Percentiles rank a stretch among this genome's conserved stretches.
These are phyloP conservation scores for Acrocephalus kingi DNA, from an alignment of 2,113 vertebrate species.

Conservation along the genomic window DNA sequence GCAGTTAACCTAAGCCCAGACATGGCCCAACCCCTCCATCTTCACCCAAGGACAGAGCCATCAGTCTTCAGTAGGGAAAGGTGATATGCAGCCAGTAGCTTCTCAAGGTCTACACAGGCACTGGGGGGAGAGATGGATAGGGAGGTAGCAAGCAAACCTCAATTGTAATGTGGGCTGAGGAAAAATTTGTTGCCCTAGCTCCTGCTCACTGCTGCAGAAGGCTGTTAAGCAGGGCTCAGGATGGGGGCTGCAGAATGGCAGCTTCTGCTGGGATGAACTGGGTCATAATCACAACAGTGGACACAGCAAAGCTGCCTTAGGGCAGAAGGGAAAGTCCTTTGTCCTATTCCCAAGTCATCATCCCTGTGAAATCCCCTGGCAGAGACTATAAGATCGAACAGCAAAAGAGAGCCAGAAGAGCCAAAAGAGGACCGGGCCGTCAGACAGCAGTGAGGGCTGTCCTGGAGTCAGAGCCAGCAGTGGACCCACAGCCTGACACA, in stretches of 20 bases:
- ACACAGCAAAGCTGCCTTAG: neutral
- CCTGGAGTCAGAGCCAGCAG: neutral
- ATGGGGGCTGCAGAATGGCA: neutral
- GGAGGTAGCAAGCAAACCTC: neutral
- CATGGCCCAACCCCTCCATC: neutral
- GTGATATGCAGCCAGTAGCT: neutral
- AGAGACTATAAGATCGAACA: slow-evolving; percentile 46
- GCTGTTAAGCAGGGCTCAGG: neutral
- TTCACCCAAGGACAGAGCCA: neutral
- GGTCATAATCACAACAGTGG: rapidly evolving
- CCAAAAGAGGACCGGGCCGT: neutral
- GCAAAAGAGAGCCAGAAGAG: slow-evolving; percentile 16
- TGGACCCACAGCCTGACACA: neutral
- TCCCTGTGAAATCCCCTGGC: neutral
- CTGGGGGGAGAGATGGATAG: rapidly evolving
- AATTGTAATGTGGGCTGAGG: rapidly evolving
- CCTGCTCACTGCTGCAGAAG: rapidly evolving
- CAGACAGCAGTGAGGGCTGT: neutral
- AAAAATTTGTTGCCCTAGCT: neutral
- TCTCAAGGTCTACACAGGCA: neutral
- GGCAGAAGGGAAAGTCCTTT: neutral
- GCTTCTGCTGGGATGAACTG: neutral
- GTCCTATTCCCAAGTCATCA: neutral
- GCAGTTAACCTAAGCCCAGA: neutral
- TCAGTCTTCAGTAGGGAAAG: neutral